Evolutionary conservation across 2,113 vertebrate genomes (phyloP), one percentile per base, ranked within the genome.

Genomic region (Sander vitreus): DNA sequence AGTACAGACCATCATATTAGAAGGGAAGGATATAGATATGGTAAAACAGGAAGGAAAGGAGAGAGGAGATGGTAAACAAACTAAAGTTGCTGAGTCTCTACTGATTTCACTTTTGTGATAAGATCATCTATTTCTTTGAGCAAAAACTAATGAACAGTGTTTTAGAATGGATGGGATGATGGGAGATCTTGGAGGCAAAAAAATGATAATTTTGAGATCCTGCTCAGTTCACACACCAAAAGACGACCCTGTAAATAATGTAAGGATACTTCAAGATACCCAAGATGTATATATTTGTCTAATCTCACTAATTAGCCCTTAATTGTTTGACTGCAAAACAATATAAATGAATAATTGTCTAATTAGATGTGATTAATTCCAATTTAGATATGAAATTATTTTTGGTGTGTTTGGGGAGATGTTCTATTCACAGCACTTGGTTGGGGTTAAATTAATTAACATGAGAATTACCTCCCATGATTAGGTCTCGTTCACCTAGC

Each of bases 401-500:
- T 87, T 87, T 45, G 30, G 54, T 63, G 81, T 89, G 88, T 92
- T 93, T 83, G 54, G 82, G 88, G 75, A 91, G 71, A 78, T 83
- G 81, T 92, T 89, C 89, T 83, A 90, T 93, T 92, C 33, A 62
- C 66, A 68, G 23, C 58, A 86, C 84, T 91, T 81, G 78, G 84
- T 92, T 81, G 87, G 87, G 90, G 90, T 90, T 92, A 88, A 94
- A 88, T 89, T 6, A 89, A 81, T 86, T 88, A 80, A 90, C 73
- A 75, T 3, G 51, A 81, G 51, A 81, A 88, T 89, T 86, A 84
- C 51, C 72, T 75, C 76, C 62, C 47, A n/a, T 80, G 79, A 92
- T 86, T 89, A 68, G 71, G 54, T 68, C 53, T 57, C 5, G 3
- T 70, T 84, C 76, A 81, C 77, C 74, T 83, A 51, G 64, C 72